Percentiles rank a stretch among this genome's conserved stretches.
phyloP scores from a whole-genome alignment of 2,113 vertebrate genomes.

The Talpa occidentalis region DNA sequence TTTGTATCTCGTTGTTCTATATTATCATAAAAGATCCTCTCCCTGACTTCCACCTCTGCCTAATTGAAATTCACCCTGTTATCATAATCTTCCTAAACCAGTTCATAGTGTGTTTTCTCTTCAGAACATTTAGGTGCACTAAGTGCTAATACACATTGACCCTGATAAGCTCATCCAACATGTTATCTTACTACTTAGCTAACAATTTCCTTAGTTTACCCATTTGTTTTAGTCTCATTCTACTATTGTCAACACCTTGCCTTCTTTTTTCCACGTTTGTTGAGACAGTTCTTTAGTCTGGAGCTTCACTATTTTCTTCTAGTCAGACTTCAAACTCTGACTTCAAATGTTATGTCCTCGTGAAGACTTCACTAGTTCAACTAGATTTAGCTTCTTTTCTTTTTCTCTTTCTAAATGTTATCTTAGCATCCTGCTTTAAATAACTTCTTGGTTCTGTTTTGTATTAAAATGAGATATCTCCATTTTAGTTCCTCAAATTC shows the following conservation, averaged over 20 bases:
- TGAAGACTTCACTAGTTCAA: not conserved
- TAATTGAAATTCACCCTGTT: not conserved
- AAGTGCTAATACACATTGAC: not conserved
- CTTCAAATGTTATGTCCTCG: not conserved
- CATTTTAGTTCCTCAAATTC: not conserved
- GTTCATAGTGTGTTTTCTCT: not conserved
- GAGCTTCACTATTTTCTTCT: not conserved
- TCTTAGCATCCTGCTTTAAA: not conserved
- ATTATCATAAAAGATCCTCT: not conserved
- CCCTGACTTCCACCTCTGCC: not conserved
- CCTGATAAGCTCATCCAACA: not conserved
- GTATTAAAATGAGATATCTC: not conserved
- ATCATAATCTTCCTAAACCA: not conserved
- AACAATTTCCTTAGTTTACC: not conserved
- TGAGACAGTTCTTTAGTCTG: not conserved
- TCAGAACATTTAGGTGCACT: not conserved
- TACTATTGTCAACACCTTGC: not conserved
- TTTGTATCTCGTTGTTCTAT: not conserved
- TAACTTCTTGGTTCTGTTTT: not conserved
- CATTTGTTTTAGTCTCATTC: not conserved
- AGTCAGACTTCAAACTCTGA: not conserved
- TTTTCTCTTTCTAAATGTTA: not conserved
- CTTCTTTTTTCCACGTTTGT: not conserved
- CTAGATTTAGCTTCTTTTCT: not conserved
- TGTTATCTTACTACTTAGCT: not conserved